Base-by-base conservation (phyloP, 2,113 vertebrate genomes). In the Chaenogobius annularis region DNA sequence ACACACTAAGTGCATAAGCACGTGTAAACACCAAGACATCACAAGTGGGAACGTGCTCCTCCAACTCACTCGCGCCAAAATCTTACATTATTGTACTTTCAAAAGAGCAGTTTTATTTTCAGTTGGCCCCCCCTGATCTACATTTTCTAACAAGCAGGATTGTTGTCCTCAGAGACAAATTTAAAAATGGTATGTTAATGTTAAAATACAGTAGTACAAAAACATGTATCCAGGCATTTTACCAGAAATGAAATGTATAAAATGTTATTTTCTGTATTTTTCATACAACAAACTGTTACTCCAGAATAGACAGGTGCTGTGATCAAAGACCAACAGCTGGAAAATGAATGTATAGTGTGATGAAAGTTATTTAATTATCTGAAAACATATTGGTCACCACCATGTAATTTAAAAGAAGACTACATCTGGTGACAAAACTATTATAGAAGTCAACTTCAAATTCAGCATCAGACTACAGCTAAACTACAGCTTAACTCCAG, bases 1-100 rank as follows among this genome's bases (percentile, higher is more conserved):
- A 77, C 73, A 80, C 77, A 73, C 56, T 56, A 62, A 74, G 63
- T 74, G 68, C 71, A 78, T 65, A 50, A 79, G 79, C 78, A 83
- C 47, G 64, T 68, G 70, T 81, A 77, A 77, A 80, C 64, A 74
- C 61, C 77, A 68, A 26, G 59, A 14, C 8, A 35, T 37, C 1
- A 52, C 73, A 35, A 44, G 10, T 15, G 67, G 64, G 56, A 55
- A 74, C 12, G 59, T 17, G 61, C 72, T 56, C 23, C 72, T 7
- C 47, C 37, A 40, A 40, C 37, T 23, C 65, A 9, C 61, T 62
- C 19, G 43, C 40, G 55, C 47, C 48, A 23, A 50, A 66, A 55
- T 40, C 19, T 14, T 20, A 35, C 48, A 13, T 58, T 13, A 58
- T 55, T 58, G 43, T 63, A 31, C 26, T 76, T 67, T 15, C 17